These are phyloP conservation scores for Notolabrus celidotus DNA, from an alignment of 2,797 vertebrate species.

Conservation along the genomic window DNA sequence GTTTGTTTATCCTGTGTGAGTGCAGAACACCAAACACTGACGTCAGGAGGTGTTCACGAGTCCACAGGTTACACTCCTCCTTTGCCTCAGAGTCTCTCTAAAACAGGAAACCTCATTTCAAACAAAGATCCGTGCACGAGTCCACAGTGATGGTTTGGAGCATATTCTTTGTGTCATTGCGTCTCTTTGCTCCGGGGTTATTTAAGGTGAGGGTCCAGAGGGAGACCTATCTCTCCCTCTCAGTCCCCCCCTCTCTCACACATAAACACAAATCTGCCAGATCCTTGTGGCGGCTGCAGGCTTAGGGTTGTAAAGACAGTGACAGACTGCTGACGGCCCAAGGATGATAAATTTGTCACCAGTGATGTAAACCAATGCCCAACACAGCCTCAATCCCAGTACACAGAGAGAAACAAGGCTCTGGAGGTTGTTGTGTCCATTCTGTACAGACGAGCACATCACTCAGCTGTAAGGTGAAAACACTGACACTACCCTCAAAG, in stretches of 20 bases:
- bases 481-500: neutral
- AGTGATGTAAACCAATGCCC: constrained; percentile 51
- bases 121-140: too few species aligned
- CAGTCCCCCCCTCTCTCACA: constrained; percentile 17
- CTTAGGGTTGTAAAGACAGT: constrained; percentile 42
- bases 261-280: constrained; percentile 54
- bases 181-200: constrained; percentile 46
- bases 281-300: constrained; percentile 34
- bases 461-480: constrained; percentile 17
- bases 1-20: too few species aligned
- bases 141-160: neutral
- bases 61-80: too few species aligned
- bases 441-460: constrained; percentile 14
- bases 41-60: too few species aligned
- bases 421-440: constrained; percentile 33
- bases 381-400: constrained; percentile 15
- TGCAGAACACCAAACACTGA: too few species aligned
- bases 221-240: constrained; percentile 36
- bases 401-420: constrained; percentile 18
- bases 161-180: constrained; percentile 31
- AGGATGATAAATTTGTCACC: constrained; percentile 60
- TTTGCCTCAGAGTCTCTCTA: too few species aligned
- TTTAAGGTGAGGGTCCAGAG: constrained; percentile 37
- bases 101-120: too few species aligned
- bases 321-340: constrained; percentile 56